Evolutionary conservation across 2,797 vertebrate genomes (phyloP), one percentile per base, ranked within the genome.

Genomic region (Podarcis lilfordi): DNA sequence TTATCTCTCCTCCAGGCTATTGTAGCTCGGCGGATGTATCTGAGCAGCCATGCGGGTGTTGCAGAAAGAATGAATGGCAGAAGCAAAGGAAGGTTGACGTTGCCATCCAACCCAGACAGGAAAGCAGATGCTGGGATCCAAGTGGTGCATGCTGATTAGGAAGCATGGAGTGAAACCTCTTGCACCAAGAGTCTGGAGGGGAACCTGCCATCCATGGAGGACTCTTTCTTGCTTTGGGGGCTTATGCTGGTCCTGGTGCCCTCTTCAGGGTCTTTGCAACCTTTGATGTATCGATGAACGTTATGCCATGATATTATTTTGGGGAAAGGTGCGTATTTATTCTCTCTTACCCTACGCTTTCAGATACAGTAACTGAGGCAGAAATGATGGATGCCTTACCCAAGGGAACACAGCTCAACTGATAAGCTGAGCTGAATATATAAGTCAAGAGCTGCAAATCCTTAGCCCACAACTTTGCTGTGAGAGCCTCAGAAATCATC

Each of bases 351-450:
- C 8, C 37, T 4, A 4, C 17, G 15, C 69, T 50, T 45, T 59
- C 13, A 43, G 76, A 29, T 74, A 61, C 17, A 71, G 64, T 9
- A 77, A 69, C 64, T 64, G 76, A 72, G 76, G 25, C n/a, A 40
- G 80, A 66, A 55, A 80, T 72, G 77, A 89, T 89, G 80, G 74
- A 85, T 75, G 77, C n/a, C 76, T 80, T 37, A 23, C 68, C 69
- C 77, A 75, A 81, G 77, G 77, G 82, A 89, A 66, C 15, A 64
- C 13, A 37, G 43, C 32, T 11, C n/a, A 55, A 74, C 55, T 10
- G 45, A 80, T 50, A 85, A 43, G 29, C 82, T n/a, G 69, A 85
- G 88, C 32, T 55, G 78, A 66, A 68, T 27, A 9, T n/a, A 25
- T 81, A 66, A 50, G 43, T 55, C 78, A 64, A 75, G 29, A 66